phyloP scores from a whole-genome alignment of 2,888 invertebrate species.

The Agrotis puta region DNA sequence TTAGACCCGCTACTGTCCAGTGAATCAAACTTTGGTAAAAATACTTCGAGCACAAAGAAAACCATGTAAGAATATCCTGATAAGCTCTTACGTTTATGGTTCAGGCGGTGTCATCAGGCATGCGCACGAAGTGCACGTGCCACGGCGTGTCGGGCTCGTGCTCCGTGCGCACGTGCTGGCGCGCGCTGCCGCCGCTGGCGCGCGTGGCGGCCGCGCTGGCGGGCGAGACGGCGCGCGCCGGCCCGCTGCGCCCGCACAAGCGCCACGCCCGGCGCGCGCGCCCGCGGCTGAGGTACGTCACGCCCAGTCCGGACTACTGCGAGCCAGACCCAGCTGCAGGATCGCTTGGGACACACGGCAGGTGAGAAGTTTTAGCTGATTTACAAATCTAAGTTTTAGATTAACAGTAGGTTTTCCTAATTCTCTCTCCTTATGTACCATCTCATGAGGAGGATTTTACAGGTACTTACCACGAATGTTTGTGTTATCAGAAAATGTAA shows the following conservation, averaged over 20 bases:
- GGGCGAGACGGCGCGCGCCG: constrained; percentile 83
- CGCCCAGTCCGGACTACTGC: constrained; percentile 96
- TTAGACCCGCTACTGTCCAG: too few species aligned
- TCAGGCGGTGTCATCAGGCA: constrained; percentile 91
- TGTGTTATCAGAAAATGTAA: constrained; percentile 92
- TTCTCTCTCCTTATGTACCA: background rate
- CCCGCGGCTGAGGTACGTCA: constrained; percentile 93
- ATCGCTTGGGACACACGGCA: constrained; percentile 94
- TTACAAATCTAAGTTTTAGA: background rate
- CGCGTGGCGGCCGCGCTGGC: constrained; percentile 91
- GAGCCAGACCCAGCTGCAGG: constrained; percentile 93
- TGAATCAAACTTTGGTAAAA: too few species aligned
- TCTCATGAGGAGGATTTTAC: background rate
- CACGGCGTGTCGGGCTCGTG: constrained; percentile 96
- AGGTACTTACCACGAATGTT: background rate
- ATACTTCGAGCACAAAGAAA: too few species aligned
- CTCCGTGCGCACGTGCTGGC: constrained; percentile 96
- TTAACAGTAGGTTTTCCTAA: background rate
- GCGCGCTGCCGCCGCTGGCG: constrained; percentile 92
- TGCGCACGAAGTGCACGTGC: constrained; percentile 94
- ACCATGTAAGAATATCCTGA: background rate
- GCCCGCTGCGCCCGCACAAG: constrained; percentile 80
- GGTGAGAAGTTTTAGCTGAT: constrained; percentile 84
- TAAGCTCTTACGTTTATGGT: background rate
- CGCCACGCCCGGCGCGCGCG: constrained; percentile 81